Evolutionary conservation across 2,888 invertebrate genomes (phyloP).

Genomic region (Zygothrica quintamaculata): DNA sequence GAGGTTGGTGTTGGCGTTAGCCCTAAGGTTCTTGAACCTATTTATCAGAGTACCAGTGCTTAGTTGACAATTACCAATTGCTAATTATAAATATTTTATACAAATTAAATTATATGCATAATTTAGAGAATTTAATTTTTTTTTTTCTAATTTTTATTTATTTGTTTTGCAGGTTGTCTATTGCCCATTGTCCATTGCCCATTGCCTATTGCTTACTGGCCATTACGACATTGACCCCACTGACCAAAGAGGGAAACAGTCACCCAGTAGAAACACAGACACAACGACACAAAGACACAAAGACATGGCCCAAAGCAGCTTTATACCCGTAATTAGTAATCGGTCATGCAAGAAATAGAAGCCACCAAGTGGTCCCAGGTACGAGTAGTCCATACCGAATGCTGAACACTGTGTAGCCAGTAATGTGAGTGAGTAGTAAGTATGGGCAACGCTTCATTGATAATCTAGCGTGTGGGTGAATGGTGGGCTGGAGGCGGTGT

Average conservation of each 20-base stretch:
- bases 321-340: conserved; percentile 76
- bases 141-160: no score
- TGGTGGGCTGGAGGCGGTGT: conserved; percentile 19
- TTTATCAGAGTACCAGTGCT: neutral
- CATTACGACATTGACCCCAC: conserved; percentile 79
- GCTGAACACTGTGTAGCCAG: conserved; percentile 2
- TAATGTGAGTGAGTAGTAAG: conserved; percentile 13
- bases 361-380: conserved; percentile 37
- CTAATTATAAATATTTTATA: no score
- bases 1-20: neutral
- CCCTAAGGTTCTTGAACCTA: conserved; percentile 44
- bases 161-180: no score
- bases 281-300: neutral
- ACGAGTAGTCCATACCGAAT: conserved; percentile 11
- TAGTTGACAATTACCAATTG: conserved; percentile 1
- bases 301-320: conserved; percentile 36
- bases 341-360: conserved; percentile 82
- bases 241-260: conserved; percentile 36
- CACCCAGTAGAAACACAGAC: conserved; percentile 2
- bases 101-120: no score
- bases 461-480: conserved; percentile 42
- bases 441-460: conserved; percentile 72
- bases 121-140: no score
- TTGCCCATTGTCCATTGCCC: no score
- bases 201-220: conserved; percentile 11